Percentiles rank a stretch among this genome's conserved stretches.
Conservation (phyloP, 2,888 invertebrate genomes). For the Rhamnusium bicolor region DNA sequence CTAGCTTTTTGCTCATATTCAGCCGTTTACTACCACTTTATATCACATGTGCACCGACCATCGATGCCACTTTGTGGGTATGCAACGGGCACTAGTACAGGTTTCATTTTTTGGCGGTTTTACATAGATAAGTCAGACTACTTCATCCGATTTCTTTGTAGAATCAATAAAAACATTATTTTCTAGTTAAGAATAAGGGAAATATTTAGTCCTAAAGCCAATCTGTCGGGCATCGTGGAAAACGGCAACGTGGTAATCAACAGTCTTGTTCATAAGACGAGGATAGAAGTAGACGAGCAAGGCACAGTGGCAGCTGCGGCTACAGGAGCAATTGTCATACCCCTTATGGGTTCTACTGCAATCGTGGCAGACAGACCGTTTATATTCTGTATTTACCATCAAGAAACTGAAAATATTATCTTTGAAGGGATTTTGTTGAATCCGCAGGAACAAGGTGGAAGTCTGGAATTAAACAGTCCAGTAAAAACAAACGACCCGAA, state of each 20-base stretch:
- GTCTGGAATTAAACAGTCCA: neutral
- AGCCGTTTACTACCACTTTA: no score
- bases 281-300: conserved; percentile 77
- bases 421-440: conserved; percentile 78
- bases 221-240: conserved; percentile 75
- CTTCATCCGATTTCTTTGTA: neutral
- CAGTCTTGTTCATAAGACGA: conserved; percentile 77
- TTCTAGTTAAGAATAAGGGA: conserved; percentile 76
- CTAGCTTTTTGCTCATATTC: no score
- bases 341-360: conserved; percentile 74
- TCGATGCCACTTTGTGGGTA: no score
- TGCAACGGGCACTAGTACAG: no score
- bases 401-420: conserved; percentile 73
- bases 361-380: conserved; percentile 78
- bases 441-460: conserved; percentile 61
- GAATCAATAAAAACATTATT: conserved; percentile 30
- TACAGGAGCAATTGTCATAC: conserved; percentile 75
- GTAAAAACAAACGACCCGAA: neutral
- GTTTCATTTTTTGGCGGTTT: no score
- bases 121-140: no score
- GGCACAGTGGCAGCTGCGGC: conserved; percentile 80
- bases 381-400: conserved; percentile 78
- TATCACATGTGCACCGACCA: no score
- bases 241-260: conserved; percentile 70
- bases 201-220: conserved; percentile 74